phyloP scores from a whole-genome alignment of 1,140 invertebrate species.

The Tetranychus cinnabarinus region DNA sequence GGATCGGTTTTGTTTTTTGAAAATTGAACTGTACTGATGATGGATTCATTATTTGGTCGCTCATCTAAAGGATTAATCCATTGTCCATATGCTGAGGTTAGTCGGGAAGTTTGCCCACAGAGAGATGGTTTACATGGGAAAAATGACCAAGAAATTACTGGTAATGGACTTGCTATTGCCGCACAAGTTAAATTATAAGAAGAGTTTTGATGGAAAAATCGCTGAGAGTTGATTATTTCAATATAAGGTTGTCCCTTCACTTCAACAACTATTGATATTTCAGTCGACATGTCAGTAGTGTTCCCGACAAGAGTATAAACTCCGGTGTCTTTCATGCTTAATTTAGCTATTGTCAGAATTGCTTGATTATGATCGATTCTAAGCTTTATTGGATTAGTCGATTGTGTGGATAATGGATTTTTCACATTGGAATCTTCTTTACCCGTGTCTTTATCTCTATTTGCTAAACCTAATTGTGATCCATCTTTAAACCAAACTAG shows the following conservation, averaged over 20 bases:
- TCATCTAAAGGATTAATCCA: neutral
- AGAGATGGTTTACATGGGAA: conserved; percentile 3
- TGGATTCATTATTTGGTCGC: neutral
- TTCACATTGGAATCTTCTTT: neutral
- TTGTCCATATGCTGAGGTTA: neutral
- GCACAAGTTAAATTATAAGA: conserved; percentile 7
- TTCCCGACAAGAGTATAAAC: conserved; percentile 6
- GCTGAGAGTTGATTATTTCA: neutral
- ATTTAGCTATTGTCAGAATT: neutral
- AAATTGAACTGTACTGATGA: neutral
- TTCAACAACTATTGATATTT: conserved; percentile 5
- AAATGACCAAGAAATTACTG: conserved; percentile 8
- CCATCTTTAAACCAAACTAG: conserved; percentile 11
- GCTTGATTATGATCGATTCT: neutral
- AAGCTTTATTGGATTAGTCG: neutral
- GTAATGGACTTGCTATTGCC: conserved; percentile 6
- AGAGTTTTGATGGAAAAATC: conserved; percentile 2
- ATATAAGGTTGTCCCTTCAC: conserved; percentile 8
- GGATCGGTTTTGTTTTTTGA: neutral
- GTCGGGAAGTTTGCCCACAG: neutral
- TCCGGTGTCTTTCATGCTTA: conserved; percentile 5
- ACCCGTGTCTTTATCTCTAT: neutral
- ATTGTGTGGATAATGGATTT: neutral
- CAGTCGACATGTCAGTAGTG: conserved; percentile 3
- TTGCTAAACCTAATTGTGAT: neutral